Conservation (phyloP, 2,888 invertebrate genomes). For the Rhopalosiphum nymphaeae region DNA sequence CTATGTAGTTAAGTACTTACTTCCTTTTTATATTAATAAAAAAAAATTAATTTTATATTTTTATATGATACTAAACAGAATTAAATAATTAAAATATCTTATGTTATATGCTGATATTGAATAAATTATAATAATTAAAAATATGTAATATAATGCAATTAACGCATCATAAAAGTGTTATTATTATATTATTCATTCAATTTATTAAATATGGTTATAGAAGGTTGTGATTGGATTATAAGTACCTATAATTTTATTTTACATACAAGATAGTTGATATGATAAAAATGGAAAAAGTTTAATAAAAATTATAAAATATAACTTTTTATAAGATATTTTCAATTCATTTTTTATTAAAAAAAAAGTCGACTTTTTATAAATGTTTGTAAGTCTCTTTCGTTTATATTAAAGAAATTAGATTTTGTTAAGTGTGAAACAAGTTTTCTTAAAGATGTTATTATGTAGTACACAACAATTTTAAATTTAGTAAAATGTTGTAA, state of each 20-base stretch:
- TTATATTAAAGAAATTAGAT: not conserved
- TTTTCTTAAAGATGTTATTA: not conserved
- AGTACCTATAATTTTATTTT: not conserved
- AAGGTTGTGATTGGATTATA: not conserved
- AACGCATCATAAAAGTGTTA: not conserved
- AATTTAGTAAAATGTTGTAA: not conserved
- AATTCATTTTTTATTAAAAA: not conserved
- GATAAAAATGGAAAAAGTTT: not conserved
- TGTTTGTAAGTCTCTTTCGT: not conserved
- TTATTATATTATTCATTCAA: not conserved
- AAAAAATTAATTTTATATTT: not conserved
- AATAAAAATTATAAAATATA: not conserved
- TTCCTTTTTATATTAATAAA: not conserved
- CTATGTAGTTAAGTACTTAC: not conserved
- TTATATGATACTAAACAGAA: not conserved
- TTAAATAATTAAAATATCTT: not conserved
- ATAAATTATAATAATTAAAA: not conserved
- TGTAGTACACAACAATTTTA: not conserved
- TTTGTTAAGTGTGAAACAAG: not conserved
- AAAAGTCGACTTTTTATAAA: not conserved
- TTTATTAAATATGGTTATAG: not conserved
- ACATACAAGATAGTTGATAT: not conserved
- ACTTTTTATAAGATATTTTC: not conserved
- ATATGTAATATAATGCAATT: not conserved
- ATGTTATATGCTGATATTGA: not conserved